These are phyloP conservation scores for Melieria crassipennis DNA, from an alignment of 2,888 invertebrate species.

Conservation along the genomic window DNA sequence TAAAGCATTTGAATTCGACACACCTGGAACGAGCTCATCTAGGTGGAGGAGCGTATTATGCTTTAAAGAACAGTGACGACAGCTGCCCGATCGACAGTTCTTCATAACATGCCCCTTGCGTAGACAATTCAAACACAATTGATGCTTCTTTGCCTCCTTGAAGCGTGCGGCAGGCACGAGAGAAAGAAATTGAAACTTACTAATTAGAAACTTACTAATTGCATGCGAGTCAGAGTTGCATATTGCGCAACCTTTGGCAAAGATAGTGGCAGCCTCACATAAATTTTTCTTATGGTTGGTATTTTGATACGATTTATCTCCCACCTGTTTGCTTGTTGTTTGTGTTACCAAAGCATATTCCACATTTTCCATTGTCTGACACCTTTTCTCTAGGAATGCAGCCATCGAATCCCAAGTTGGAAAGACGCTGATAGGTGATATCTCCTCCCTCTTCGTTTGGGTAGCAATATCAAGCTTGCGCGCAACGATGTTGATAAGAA, in stretches of 20 bases:
- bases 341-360: slow-evolving; percentile 26
- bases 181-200: slow-evolving; percentile 19
- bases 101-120: slow-evolving; percentile 13
- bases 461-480: slow-evolving; percentile 26
- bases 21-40: not conserved
- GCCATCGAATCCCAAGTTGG: not conserved
- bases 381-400: slow-evolving; percentile 19
- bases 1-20: not conserved
- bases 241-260: slow-evolving; percentile 23
- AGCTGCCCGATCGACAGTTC: slow-evolving; percentile 25
- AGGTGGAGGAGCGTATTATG: slow-evolving; percentile 20
- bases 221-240: slow-evolving; percentile 23
- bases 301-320: slow-evolving; percentile 18
- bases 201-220: slow-evolving; percentile 21
- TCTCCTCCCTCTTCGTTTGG: slow-evolving; percentile 32
- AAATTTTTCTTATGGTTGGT: not conserved
- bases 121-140: slow-evolving; percentile 31
- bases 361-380: slow-evolving; percentile 31
- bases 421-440: not conserved
- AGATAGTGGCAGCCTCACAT: slow-evolving; percentile 16
- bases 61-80: slow-evolving; percentile 18
- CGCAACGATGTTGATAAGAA: slow-evolving; percentile 24
- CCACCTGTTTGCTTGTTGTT: slow-evolving; percentile 36
- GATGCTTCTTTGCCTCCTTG: slow-evolving; percentile 28
- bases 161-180: slow-evolving; percentile 17